Base-by-base conservation (phyloP, 2,113 vertebrate species). In the Nicator chloris region DNA sequence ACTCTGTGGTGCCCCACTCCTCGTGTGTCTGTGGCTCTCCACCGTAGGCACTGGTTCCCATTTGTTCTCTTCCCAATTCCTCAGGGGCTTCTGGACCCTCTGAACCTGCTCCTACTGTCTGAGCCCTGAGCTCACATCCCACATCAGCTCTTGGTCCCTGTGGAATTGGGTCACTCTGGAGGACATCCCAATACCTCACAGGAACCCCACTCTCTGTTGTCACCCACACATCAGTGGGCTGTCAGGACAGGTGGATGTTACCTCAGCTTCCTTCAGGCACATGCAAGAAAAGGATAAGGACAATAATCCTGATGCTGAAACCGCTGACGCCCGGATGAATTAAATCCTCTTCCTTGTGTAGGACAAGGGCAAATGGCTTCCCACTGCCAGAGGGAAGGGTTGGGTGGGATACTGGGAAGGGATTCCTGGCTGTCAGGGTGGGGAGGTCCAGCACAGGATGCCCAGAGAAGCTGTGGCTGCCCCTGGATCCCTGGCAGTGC, bases 41-140 rank as follows among this genome's bases (percentile, higher is more conserved):
- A 42, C 82, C 51, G 7, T 4, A 18, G 44, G 6, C 22, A 0
- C 2, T 21, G 51, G 31, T 17, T 42, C 71, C 28, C 4, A 3
- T 45, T 47, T 6, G 0, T 40, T 40, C 40, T 13, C 47, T 20
- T 39, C 33, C 28, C 64, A 17, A 3, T 6, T 40, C 20, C 28
- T 39, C 73, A 24, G n/a, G 22, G 45, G 30, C 19, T 39, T 13
- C 47, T 60, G 64, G 39, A 10, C 45, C 8, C 54, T 16, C 54
- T 37, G 84, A 45, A 11, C 4, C 33, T 45, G 37, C 33, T 39
- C 54, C 39, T 60, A 1, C 33, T 19, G 64, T 12, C 10, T 33
- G 64, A 33, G 33, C 47, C 39, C 28, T 11, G n/a, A 61, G 54
- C 64, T 70, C 54, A 27, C 45, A 8, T 8, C n/a, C 64, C 54